Percentiles rank a stretch among this genome's conserved stretches.
Evolutionary conservation across 2,888 invertebrate species (phyloP).

Genomic region (Alviniconcha strummeri): DNA sequence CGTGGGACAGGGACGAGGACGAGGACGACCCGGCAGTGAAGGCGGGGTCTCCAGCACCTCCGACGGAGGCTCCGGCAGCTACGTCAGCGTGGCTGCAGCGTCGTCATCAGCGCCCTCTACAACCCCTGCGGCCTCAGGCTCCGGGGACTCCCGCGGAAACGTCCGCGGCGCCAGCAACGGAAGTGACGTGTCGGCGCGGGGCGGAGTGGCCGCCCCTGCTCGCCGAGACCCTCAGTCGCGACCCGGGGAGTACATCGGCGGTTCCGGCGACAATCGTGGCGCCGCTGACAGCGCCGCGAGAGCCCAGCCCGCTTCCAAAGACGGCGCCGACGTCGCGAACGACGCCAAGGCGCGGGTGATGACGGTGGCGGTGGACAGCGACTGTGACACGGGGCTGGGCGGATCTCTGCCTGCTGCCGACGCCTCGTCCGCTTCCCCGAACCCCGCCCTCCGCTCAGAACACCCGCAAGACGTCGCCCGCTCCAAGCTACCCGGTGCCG

Average conservation of each 20-base stretch:
- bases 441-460: too few relatives aligned
- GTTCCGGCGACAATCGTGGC: not conserved
- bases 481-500: not conserved
- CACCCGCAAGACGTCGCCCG: not conserved
- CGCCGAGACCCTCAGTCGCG: slow-evolving; percentile 16
- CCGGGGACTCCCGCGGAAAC: not conserved
- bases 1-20: too few relatives aligned
- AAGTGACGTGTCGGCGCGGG: not conserved
- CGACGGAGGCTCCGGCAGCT: not conserved
- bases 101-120: slow-evolving; percentile 1
- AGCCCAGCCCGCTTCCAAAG: not conserved
- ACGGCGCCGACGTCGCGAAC: not conserved
- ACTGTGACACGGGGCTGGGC: too few relatives aligned
- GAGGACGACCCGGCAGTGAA: slow-evolving; percentile 25
- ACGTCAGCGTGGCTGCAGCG: not conserved
- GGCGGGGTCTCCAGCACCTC: slow-evolving; percentile 4
- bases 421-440: too few relatives aligned
- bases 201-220: not conserved
- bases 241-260: slow-evolving; percentile 10
- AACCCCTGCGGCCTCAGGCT: not conserved
- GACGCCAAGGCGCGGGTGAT: not conserved
- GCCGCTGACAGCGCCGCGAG: not conserved
- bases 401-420: too few relatives aligned
- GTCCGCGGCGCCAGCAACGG: not conserved
- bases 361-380: too few relatives aligned